These are phyloP conservation scores for Dolichoris vasculosae DNA, from an alignment of 1,140 invertebrate genomes.

Conservation along the genomic window DNA sequence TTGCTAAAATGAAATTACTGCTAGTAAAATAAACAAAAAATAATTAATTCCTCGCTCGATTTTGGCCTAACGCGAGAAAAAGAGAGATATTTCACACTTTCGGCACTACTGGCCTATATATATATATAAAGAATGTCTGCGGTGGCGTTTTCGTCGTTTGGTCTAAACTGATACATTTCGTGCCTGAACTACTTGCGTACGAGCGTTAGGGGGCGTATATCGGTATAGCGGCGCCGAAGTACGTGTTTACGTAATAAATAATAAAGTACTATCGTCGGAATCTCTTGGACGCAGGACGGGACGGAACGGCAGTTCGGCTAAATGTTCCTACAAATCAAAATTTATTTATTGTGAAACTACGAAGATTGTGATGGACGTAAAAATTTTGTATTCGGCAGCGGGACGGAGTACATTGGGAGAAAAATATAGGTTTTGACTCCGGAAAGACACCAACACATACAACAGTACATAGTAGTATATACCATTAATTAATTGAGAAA, in stretches of 20 bases:
- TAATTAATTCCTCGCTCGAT: slow-evolving; percentile 55
- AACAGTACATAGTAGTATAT: slow-evolving; percentile 40
- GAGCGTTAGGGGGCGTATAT: slow-evolving; percentile 1
- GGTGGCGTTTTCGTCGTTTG: slow-evolving; percentile 54
- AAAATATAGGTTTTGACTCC: slow-evolving; percentile 24
- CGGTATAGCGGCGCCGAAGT: neutral
- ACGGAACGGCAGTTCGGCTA: slow-evolving; percentile 51
- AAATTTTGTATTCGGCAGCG: slow-evolving; percentile 52
- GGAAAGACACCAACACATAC: neutral
- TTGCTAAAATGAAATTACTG: slow-evolving; percentile 51
- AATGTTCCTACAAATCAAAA: slow-evolving; percentile 55
- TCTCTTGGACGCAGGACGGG: slow-evolving; percentile 52
- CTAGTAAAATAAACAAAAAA: slow-evolving; percentile 50
- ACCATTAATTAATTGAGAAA: slow-evolving; percentile 44
- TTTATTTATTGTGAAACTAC: slow-evolving; percentile 54
- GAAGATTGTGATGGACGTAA: slow-evolving; percentile 55
- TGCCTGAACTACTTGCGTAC: slow-evolving; percentile 50
- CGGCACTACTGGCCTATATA: slow-evolving; percentile 53
- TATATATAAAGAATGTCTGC: slow-evolving; percentile 46
- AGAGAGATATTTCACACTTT: slow-evolving; percentile 54
- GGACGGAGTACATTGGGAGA: slow-evolving; percentile 45
- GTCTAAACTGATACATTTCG: slow-evolving; percentile 55
- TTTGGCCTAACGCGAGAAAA: slow-evolving; percentile 57
- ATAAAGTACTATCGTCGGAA: slow-evolving; percentile 2
- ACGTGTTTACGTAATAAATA: slow-evolving; percentile 18